These are phyloP conservation scores for Hetaerina americana DNA, from an alignment of 1,140 invertebrate genomes.

Conservation along the genomic window DNA sequence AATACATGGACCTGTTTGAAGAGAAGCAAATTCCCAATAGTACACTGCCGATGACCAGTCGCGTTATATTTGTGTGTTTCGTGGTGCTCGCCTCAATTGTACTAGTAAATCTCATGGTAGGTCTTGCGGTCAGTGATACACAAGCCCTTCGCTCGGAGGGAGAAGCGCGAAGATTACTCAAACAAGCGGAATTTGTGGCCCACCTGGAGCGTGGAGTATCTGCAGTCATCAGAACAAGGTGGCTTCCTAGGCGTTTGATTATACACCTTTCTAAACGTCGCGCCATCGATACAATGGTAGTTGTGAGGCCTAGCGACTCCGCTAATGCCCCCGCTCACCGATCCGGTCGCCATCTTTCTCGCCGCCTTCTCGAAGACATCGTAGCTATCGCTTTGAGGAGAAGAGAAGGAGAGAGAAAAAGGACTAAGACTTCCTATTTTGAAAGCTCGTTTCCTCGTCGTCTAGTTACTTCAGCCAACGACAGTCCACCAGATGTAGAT, in stretches of 20 bases:
- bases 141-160: constrained; percentile 25
- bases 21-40: constrained; percentile 1
- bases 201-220: constrained; percentile 22
- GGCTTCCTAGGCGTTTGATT: background rate
- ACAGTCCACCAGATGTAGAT: too few species aligned
- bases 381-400: background rate
- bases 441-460: background rate
- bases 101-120: constrained; percentile 32
- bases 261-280: background rate
- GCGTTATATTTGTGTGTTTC: constrained; percentile 23
- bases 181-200: constrained; percentile 30
- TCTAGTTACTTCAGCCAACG: background rate
- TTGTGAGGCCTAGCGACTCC: background rate
- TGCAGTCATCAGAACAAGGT: background rate
- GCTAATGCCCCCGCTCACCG: background rate
- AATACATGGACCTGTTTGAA: constrained; percentile 31
- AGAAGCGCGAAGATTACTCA: constrained; percentile 26
- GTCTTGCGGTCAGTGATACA: constrained; percentile 33
- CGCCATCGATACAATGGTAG: background rate
- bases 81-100: constrained; percentile 29
- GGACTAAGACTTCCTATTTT: background rate
- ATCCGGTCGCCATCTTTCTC: background rate
- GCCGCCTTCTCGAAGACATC: background rate
- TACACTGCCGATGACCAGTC: constrained; percentile 12
- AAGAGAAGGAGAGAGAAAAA: background rate